Percentiles rank a stretch among this genome's conserved stretches.
phyloP scores from a whole-genome alignment of 2,888 invertebrate species.

The Tryphoninae sp. region DNA sequence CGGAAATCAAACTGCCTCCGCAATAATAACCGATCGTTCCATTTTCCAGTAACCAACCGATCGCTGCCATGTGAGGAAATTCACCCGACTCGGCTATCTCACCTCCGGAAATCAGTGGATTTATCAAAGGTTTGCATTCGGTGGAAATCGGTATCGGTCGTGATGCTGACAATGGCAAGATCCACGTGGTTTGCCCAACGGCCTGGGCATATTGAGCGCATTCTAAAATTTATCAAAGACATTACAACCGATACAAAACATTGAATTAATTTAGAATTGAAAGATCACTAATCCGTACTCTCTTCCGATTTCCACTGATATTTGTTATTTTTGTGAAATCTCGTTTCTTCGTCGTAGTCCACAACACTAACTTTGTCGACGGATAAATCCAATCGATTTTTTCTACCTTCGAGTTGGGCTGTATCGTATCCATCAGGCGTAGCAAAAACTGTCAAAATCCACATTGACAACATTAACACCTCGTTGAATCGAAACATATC shows the following conservation, averaged over 20 bases:
- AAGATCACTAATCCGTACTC: conserved; percentile 39
- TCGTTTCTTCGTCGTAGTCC: background rate
- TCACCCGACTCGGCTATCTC: conserved; percentile 32
- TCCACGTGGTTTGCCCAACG: conserved; percentile 31
- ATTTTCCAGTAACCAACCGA: conserved; percentile 59
- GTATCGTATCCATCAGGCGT: conserved; percentile 6
- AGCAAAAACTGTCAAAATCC: conserved; percentile 15
- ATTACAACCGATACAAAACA: background rate
- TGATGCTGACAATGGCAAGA: conserved; percentile 43
- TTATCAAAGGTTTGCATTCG: conserved; percentile 38
- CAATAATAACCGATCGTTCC: conserved; percentile 57
- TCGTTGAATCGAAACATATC: conserved; percentile 13
- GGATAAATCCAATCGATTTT: background rate
- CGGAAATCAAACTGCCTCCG: conserved; percentile 63
- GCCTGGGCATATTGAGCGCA: conserved; percentile 56
- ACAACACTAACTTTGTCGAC: background rate
- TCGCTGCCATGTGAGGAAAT: conserved; percentile 65
- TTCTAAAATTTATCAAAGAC: conserved; percentile 41
- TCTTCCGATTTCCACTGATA: conserved; percentile 41
- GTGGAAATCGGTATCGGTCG: conserved; percentile 49
- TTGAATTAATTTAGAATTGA: background rate
- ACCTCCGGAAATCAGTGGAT: conserved; percentile 54
- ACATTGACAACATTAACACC: conserved; percentile 20
- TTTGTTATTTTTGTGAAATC: background rate
- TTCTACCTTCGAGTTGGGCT: background rate